Evolutionary conservation across 1,140 invertebrate genomes (phyloP), one percentile per base, ranked within the genome.

Genomic region (Drosophila ironensis): DNA sequence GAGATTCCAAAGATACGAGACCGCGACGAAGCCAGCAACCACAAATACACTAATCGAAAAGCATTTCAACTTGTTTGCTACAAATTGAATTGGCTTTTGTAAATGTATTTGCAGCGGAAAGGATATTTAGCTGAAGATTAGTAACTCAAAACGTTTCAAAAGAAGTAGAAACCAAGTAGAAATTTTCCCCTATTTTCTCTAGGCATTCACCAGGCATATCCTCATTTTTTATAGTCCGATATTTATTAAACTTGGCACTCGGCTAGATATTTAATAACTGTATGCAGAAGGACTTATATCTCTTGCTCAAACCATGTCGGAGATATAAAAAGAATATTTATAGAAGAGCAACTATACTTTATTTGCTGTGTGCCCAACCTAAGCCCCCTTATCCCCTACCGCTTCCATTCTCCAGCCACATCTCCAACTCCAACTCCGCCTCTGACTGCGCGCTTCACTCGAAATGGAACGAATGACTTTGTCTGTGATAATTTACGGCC

Each of bases 391-490:
- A 19, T 46, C 30, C 27, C 41, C 11, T 20, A 20, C 3, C 3
- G n/a, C 42, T 40, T 11, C 9, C 20, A 12, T 25, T 27, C 46
- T 12, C 19, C 50, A 27, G 16, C 41, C 14, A 9, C 28, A 25
- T 4, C 24, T 25, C 25, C 25, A 27, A 9, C 46, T 16, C 19
- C 48, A 19, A n/a, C 38, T 46, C 52, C 38, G 42, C 22, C 51
- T 28, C 20, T 44, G 45, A 37, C 56, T 59, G 47, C 57, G 54
- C 63, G 69, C 57, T 86, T 87, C 81, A 71, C 75, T 73, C 59
- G 81, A 87, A 87, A 87, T 82, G 81, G 82, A 87, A 87, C 81
- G 81, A 87, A 87, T 87, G 81, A 87, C 81, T 87, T 87, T 87
- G 81, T 87, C 81, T 87, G 72, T 69, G 68, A 81, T 87, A 87